A percentile compares a stretch with the other conserved stretches of the same genome.
These are phyloP conservation scores for Melipona beecheii DNA, from an alignment of 2,888 invertebrate species.

Conservation along the genomic window DNA sequence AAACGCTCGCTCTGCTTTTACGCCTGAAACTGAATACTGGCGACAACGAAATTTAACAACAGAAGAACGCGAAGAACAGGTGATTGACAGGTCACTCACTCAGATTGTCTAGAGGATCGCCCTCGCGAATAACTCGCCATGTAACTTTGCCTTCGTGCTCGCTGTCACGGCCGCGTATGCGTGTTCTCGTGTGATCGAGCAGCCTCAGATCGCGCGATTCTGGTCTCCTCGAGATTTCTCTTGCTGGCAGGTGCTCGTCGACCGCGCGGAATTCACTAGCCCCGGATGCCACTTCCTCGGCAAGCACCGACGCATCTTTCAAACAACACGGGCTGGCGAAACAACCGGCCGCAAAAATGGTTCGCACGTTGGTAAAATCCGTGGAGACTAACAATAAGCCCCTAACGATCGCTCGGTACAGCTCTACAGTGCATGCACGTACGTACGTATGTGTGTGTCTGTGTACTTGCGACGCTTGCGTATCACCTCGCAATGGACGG, in stretches of 20 bases:
- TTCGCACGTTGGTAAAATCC: conserved; percentile 6
- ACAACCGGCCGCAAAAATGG: background rate
- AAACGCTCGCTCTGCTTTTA: background rate
- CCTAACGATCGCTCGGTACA: conserved; percentile 4
- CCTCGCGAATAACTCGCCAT: conserved; percentile 58
- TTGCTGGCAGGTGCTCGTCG: conserved; percentile 21
- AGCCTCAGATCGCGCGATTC: conserved; percentile 19
- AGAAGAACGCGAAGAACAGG: no score
- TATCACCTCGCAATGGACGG: conserved; percentile 48
- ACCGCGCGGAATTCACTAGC: conserved; percentile 21
- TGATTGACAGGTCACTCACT: conserved; percentile 49
- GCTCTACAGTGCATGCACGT: background rate
- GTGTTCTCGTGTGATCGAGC: conserved; percentile 16
- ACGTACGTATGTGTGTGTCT: background rate
- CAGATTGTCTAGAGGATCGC: conserved; percentile 60
- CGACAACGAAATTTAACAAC: no score
- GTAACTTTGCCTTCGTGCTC: conserved; percentile 22
- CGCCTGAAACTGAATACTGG: no score
- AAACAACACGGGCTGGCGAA: conserved; percentile 1
- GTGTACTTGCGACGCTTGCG: conserved; percentile 37
- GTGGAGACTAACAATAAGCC: conserved; percentile 2
- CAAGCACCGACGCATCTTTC: conserved; percentile 63
- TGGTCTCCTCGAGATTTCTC: conserved; percentile 15
- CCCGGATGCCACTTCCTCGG: conserved; percentile 44
- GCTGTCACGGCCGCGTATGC: conserved; percentile 20